Conservation (phyloP, 2,888 invertebrate genomes). For the Trichopria drosophilae region DNA sequence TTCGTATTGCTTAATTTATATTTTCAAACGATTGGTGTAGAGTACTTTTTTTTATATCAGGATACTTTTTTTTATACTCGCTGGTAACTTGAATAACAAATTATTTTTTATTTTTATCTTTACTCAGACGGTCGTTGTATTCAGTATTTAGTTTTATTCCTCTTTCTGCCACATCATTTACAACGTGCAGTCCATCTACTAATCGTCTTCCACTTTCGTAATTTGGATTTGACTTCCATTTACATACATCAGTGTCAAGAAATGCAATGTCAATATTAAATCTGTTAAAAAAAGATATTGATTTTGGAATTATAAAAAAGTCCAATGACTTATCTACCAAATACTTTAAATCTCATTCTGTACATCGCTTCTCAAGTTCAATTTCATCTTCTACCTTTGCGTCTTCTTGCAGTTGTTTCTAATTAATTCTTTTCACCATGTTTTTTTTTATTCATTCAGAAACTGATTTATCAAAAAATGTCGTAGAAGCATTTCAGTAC, state of each 20-base stretch:
- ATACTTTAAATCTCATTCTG: too few relatives aligned
- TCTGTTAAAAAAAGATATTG: constrained; percentile 20
- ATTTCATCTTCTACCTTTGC: not conserved
- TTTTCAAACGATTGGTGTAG: too few relatives aligned
- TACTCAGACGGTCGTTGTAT: constrained; percentile 20
- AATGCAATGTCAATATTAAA: constrained; percentile 22
- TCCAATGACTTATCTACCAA: constrained; percentile 26
- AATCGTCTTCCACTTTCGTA: constrained; percentile 10
- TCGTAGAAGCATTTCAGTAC: too few relatives aligned
- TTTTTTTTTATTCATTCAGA: too few relatives aligned
- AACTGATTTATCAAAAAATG: too few relatives aligned
- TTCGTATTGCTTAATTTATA: too few relatives aligned
- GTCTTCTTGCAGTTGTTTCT: constrained; percentile 2
- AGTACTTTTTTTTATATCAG: too few relatives aligned
- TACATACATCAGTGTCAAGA: constrained; percentile 19
- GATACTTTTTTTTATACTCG: too few relatives aligned
- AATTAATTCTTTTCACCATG: too few relatives aligned
- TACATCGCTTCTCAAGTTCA: too few relatives aligned
- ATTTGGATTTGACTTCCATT: constrained; percentile 19
- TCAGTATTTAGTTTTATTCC: constrained; percentile 14
- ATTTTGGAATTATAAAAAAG: constrained; percentile 18
- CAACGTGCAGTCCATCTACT: constrained; percentile 21
- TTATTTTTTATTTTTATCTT: constrained; percentile 23
- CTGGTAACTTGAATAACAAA: constrained; percentile 24
- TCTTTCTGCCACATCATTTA: constrained; percentile 26